A percentile compares a stretch with the other conserved stretches of the same genome.
These are phyloP conservation scores for Apodemus sylvaticus DNA, from an alignment of 2,113 vertebrate species.

Conservation along the genomic window DNA sequence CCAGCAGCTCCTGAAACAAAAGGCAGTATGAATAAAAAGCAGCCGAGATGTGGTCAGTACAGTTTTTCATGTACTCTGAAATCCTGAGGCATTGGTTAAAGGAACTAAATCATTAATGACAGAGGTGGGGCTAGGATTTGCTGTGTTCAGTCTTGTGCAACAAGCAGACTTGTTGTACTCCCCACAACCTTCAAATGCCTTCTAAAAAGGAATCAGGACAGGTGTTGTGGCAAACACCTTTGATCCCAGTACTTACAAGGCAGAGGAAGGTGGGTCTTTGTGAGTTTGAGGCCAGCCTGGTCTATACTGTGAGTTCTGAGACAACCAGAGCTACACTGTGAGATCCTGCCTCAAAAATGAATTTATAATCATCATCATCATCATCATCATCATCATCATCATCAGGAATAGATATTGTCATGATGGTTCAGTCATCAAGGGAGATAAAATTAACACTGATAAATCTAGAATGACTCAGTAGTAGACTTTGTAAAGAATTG, in stretches of 20 bases:
- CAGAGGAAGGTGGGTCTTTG: background rate
- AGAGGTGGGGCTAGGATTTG: background rate
- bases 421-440: background rate
- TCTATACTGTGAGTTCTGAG: background rate
- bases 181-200: too few relatives aligned
- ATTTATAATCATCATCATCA: background rate
- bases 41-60: background rate
- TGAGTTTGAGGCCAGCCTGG: background rate
- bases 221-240: background rate
- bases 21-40: accelerated
- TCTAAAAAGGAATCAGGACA: background rate
- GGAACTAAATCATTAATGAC: too few relatives aligned
- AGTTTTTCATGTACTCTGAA: background rate
- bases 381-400: too few relatives aligned
- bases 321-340: background rate
- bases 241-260: background rate
- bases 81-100: background rate
- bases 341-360: background rate
- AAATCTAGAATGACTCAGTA: background rate
- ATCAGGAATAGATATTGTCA: background rate
- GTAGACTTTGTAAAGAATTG: background rate
- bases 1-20: background rate
- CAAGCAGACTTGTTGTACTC: background rate
- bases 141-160: accelerated
- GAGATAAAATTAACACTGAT: background rate